Percentiles rank a stretch among this genome's conserved stretches.
These are phyloP conservation scores for Drosophila limbata DNA, from an alignment of 2,888 invertebrate species.

Conservation along the genomic window DNA sequence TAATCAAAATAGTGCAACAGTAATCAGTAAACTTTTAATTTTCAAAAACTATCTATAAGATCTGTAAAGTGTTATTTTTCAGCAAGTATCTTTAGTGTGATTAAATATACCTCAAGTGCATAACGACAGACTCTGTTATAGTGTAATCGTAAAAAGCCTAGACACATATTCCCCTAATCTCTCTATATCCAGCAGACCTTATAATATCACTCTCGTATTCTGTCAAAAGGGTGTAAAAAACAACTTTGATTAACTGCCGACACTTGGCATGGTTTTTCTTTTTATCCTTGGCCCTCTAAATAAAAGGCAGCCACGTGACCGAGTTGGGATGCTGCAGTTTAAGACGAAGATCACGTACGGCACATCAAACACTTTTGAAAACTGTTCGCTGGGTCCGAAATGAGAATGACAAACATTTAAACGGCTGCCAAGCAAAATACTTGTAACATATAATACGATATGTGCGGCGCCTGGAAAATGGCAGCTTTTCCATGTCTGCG, in stretches of 20 bases:
- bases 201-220: slow-evolving; percentile 2
- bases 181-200: background rate
- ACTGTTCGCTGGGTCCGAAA: slow-evolving; percentile 49
- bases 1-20: too few species aligned
- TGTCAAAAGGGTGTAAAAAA: slow-evolving; percentile 17
- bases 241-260: slow-evolving; percentile 48
- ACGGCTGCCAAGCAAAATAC: slow-evolving; percentile 20
- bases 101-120: background rate
- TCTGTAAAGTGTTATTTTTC: background rate
- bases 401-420: slow-evolving; percentile 56
- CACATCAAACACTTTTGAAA: slow-evolving; percentile 66
- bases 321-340: slow-evolving; percentile 58
- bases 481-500: slow-evolving; percentile 45
- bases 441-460: background rate
- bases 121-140: background rate
- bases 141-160: background rate
- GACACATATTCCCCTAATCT: background rate
- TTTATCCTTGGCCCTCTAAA: background rate
- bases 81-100: background rate
- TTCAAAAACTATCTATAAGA: background rate
- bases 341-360: slow-evolving; percentile 65
- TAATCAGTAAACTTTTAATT: too few species aligned
- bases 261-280: slow-evolving; percentile 16
- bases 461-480: slow-evolving; percentile 37
- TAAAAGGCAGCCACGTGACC: slow-evolving; percentile 54